Evolutionary conservation across 1,140 invertebrate genomes (phyloP).

Genomic region (Mylabris phalerata): DNA sequence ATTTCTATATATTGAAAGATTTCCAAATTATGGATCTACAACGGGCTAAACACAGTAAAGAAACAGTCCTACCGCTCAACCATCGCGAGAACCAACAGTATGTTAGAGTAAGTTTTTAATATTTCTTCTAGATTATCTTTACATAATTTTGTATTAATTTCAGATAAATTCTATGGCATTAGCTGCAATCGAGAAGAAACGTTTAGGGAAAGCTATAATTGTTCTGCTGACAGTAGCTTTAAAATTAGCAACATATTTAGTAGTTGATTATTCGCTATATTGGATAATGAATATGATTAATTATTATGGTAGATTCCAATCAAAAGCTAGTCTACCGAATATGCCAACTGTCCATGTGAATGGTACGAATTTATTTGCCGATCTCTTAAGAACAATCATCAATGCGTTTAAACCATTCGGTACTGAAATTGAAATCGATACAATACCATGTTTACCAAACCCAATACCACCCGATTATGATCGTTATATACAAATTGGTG

Average conservation of each 20-base stretch:
- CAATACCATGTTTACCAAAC: constrained; percentile 58
- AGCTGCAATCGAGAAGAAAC: constrained; percentile 51
- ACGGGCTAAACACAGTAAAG: constrained; percentile 48
- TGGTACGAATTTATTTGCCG: constrained; percentile 57
- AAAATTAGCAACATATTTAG: constrained; percentile 62
- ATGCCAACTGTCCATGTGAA: constrained; percentile 45
- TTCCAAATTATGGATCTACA: constrained; percentile 62
- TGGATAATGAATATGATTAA: constrained; percentile 63
- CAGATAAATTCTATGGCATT: constrained; percentile 54
- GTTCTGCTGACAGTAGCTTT: constrained; percentile 56
- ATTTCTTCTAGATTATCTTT: not conserved
- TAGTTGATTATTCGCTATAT: constrained; percentile 67
- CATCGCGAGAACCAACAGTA: constrained; percentile 57
- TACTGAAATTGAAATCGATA: constrained; percentile 48
- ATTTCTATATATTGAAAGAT: constrained; percentile 63
- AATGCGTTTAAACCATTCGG: constrained; percentile 52
- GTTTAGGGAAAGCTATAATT: constrained; percentile 52
- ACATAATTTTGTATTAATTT: constrained; percentile 9
- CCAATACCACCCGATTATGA: constrained; percentile 57
- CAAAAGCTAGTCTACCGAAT: constrained; percentile 45
- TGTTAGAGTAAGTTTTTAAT: constrained; percentile 46
- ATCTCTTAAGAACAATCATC: constrained; percentile 55
- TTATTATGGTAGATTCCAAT: constrained; percentile 54
- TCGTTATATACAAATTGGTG: constrained; percentile 57
- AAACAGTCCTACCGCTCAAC: constrained; percentile 62